phyloP scores from a whole-genome alignment of 1,140 invertebrate genomes.

The Temnothorax nylanderi region DNA sequence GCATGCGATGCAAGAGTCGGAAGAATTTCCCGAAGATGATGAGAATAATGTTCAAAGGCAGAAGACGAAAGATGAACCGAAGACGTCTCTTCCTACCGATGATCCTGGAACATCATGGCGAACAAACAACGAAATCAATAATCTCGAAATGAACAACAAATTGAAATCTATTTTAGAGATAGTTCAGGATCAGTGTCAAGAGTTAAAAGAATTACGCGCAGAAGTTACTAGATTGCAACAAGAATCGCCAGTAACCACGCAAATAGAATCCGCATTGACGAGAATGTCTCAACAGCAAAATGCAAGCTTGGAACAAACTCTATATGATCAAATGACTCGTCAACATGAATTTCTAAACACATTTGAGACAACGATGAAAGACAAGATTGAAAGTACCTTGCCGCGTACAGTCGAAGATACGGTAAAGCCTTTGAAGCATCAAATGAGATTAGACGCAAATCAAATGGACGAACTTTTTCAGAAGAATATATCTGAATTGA shows the following conservation, averaged over 20 bases:
- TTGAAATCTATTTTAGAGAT: constrained; percentile 78
- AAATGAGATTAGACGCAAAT: constrained; percentile 90
- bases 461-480: constrained; percentile 92
- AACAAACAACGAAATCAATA: constrained; percentile 69
- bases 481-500: constrained; percentile 92
- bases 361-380: constrained; percentile 89
- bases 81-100: constrained; percentile 21
- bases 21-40: constrained; percentile 71
- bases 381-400: constrained; percentile 89
- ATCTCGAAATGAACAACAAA: constrained; percentile 76
- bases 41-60: constrained; percentile 61
- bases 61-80: constrained; percentile 71
- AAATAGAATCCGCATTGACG: constrained; percentile 78
- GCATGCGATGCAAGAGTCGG: constrained; percentile 74
- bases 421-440: constrained; percentile 91
- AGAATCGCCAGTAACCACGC: constrained; percentile 78
- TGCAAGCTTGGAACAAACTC: constrained; percentile 83
- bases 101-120: constrained; percentile 70
- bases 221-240: constrained; percentile 82
- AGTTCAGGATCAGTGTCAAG: constrained; percentile 79
- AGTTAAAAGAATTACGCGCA: constrained; percentile 78
- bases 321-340: constrained; percentile 84
- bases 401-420: constrained; percentile 87
- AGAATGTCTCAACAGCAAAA: constrained; percentile 81
- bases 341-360: constrained; percentile 85